These are phyloP conservation scores for Arvicanthis niloticus DNA, from an alignment of 2,113 vertebrate genomes.

Conservation along the genomic window DNA sequence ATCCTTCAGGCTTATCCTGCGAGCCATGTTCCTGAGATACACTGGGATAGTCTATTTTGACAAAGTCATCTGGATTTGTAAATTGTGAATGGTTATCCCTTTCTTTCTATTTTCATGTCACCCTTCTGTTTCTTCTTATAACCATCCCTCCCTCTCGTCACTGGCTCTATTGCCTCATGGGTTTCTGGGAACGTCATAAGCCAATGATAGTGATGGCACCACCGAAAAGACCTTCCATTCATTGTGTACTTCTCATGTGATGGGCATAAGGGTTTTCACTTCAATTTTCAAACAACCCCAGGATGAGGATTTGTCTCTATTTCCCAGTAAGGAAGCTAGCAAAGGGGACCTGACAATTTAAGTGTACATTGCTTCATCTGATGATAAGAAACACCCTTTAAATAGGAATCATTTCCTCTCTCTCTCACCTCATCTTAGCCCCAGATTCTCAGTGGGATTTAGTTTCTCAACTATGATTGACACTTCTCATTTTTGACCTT, in stretches of 20 bases:
- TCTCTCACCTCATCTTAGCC: background rate
- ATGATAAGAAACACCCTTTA: background rate
- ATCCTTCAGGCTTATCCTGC: background rate
- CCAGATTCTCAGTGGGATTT: background rate
- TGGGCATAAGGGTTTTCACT: background rate
- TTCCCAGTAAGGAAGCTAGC: background rate
- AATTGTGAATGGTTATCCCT: background rate
- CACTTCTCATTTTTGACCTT: background rate
- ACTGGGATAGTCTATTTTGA: background rate
- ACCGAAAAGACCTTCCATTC: background rate
- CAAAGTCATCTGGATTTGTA: background rate
- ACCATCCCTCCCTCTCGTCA: background rate
- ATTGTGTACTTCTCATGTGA: background rate
- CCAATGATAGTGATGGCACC: background rate
- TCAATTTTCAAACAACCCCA: background rate
- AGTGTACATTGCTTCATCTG: background rate
- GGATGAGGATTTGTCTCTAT: background rate
- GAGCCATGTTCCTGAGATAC: background rate
- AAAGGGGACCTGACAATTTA: background rate
- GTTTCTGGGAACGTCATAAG: background rate
- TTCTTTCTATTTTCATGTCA: background rate
- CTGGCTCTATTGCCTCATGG: background rate
- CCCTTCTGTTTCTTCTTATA: background rate
- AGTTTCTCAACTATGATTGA: background rate
- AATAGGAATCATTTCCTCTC: background rate